Evolutionary conservation across 2,113 vertebrate species (phyloP), one percentile per base, ranked within the genome.

Genomic region (Cryptotis parvus): DNA sequence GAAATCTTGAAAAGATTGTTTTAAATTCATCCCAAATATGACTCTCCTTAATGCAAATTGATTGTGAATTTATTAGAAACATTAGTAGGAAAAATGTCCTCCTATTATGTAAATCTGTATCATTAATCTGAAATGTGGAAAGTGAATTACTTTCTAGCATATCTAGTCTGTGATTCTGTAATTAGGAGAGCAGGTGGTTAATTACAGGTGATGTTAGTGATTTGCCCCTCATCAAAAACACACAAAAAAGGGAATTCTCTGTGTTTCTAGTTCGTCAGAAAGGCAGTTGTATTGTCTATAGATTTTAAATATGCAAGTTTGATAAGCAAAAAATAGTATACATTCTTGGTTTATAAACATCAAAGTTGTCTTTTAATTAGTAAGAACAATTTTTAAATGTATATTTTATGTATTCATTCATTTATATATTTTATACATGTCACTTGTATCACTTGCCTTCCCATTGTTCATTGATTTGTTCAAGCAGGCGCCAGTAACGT

Each of bases 21-120:
- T 95, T 95, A 96, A 94, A 94, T 95, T 84, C 82, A 65, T 85
- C 90, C 68, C 82, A 91, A 89, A 83, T 52, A 73, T 85, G 83
- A 95, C 78, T 80, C 75, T 94, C 72, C 75, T 93, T 72, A 90
- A 94, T 95, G 94, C 79, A 94, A 94, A 92, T 94, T 58, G 41
- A 95, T 75, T 83, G 73, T 83, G 93, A 96, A 96, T 94, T 91
- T 96, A 96, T 96, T 94, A 96, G 93, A 96, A 96, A 83, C 89
- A 95, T 96, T 96, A 96, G 87, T 91, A 83, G 55, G 39, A 96
- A n/a, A 96, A 97, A 96, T 96, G 91, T 94, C 94, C 93, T 91
- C 74, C 72, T 95, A 84, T 94, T 96, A 96, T 96, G 93, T 94
- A 96, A 97, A 96, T 90, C 66, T 96, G 76, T 84, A 75, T 49